Conservation (phyloP, 2,888 invertebrate species). For the Agonopterix heracliana region DNA sequence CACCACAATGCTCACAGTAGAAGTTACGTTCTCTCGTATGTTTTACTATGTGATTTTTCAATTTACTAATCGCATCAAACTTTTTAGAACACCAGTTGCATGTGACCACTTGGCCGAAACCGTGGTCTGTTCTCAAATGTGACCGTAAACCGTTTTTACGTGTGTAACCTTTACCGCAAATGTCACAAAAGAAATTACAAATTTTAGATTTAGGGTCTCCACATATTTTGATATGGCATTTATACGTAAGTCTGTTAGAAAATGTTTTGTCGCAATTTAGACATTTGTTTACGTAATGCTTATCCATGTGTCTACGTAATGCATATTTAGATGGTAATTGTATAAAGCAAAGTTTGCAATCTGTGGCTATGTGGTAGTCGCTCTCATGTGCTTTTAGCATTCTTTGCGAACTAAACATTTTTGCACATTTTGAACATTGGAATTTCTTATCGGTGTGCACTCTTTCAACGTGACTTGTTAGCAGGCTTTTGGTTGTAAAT, state of each 20-base stretch:
- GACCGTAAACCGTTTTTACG: constrained; percentile 44
- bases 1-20: constrained; percentile 49
- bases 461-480: constrained; percentile 43
- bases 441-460: constrained; percentile 49
- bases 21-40: constrained; percentile 59
- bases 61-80: constrained; percentile 49
- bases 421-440: constrained; percentile 42
- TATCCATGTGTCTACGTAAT: constrained; percentile 43
- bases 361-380: constrained; percentile 36
- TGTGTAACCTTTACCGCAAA: constrained; percentile 49
- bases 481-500: constrained; percentile 30
- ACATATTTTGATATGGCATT: constrained; percentile 44
- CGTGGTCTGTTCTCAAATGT: constrained; percentile 51
- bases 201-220: constrained; percentile 27
- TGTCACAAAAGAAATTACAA: constrained; percentile 48
- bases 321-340: constrained; percentile 46
- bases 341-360: constrained; percentile 47
- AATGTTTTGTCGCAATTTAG: constrained; percentile 42
- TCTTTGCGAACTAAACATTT: constrained; percentile 48
- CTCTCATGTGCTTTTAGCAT: constrained; percentile 43
- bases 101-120: constrained; percentile 42
- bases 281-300: constrained; percentile 45
- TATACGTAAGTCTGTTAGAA: constrained; percentile 33
- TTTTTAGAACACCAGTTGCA: constrained; percentile 59
- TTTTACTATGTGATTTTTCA: constrained; percentile 53